Evolutionary conservation across 1,140 invertebrate genomes (phyloP).

Genomic region (Drosophila tropicalis): DNA sequence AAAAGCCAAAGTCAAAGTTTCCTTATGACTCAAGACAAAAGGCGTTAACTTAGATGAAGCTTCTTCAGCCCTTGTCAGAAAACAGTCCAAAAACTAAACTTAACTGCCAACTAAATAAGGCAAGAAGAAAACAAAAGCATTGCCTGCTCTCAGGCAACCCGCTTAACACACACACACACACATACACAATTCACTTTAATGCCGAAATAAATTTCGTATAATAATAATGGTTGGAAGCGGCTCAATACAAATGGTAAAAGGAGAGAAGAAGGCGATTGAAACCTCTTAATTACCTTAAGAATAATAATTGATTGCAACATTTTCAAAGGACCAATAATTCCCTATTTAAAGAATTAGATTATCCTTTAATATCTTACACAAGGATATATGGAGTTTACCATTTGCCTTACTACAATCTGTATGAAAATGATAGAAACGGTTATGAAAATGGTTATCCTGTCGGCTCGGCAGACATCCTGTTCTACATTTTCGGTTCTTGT

Average conservation of each 20-base stretch:
- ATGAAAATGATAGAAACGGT: too few relatives aligned
- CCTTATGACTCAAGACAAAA: conserved; percentile 7
- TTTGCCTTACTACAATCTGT: too few relatives aligned
- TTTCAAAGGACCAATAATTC: too few relatives aligned
- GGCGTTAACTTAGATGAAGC: conserved; percentile 12
- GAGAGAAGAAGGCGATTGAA: background rate
- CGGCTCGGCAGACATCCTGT: too few relatives aligned
- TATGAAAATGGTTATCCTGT: too few relatives aligned
- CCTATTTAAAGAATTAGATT: too few relatives aligned
- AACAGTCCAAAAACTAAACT: conserved; percentile 3
- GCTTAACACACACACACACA: background rate
- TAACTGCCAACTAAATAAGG: conserved; percentile 2
- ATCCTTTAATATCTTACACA: too few relatives aligned
- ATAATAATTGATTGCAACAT: too few relatives aligned
- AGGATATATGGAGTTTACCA: too few relatives aligned
- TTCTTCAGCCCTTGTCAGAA: background rate
- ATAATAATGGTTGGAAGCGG: background rate
- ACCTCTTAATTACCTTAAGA: too few relatives aligned
- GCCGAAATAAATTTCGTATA: background rate
- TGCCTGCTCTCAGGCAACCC: background rate
- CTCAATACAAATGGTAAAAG: background rate
- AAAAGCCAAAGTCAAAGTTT: conserved; percentile 24
- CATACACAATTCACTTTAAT: background rate
- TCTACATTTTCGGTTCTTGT: too few relatives aligned
- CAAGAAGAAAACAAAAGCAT: background rate